Percentiles rank a stretch among this genome's conserved stretches.
Conservation (phyloP, 2,113 vertebrate species). For the Trogon melanurus region DNA sequence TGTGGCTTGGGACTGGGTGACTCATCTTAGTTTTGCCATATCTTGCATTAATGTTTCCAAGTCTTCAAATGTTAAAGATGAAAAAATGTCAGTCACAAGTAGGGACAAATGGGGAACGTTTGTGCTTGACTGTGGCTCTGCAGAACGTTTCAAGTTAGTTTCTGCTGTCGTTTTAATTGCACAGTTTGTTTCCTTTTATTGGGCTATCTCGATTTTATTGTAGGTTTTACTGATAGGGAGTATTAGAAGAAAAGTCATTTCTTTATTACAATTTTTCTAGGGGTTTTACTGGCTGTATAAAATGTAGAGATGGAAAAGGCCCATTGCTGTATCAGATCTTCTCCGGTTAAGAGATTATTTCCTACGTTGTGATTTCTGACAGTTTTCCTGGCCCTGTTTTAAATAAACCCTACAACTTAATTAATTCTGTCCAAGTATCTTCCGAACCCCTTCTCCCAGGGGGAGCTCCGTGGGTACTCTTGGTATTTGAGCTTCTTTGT, state of each 20-base stretch:
- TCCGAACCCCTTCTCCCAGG: background rate
- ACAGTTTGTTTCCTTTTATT: constrained; percentile 15
- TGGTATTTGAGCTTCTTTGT: background rate
- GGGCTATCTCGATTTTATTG: constrained; percentile 30
- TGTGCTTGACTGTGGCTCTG: background rate
- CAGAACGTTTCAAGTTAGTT: background rate
- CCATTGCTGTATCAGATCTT: background rate
- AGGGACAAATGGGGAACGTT: background rate
- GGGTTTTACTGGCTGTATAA: background rate
- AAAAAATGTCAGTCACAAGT: background rate
- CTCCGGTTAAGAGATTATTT: background rate
- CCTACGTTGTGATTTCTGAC: background rate
- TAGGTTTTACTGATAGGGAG: constrained; percentile 3
- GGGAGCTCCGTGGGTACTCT: background rate
- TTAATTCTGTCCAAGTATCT: background rate
- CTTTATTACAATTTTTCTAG: constrained; percentile 5
- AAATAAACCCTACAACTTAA: background rate
- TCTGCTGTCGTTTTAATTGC: constrained; percentile 22
- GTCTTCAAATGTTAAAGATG: background rate
- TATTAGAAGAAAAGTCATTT: background rate
- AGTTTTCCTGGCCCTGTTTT: background rate
- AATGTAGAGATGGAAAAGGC: background rate
- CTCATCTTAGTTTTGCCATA: background rate
- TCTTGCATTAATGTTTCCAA: background rate
- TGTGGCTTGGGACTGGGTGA: background rate